Base-by-base conservation (phyloP, 2,888 invertebrate genomes). In the Cantharis nigra region DNA sequence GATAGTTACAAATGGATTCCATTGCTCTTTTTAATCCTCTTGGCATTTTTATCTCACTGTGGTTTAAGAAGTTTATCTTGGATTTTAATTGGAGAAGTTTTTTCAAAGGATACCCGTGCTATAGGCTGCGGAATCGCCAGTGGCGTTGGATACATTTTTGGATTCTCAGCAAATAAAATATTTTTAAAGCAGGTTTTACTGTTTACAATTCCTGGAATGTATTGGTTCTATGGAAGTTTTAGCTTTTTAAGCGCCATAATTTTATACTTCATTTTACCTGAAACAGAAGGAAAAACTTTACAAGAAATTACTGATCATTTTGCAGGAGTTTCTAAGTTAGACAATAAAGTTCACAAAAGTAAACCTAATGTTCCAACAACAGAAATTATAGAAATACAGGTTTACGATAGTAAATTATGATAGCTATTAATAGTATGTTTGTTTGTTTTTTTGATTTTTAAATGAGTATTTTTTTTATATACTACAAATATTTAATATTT, bases 1-100 rank as follows among this genome's bases (percentile, higher is more conserved):
- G 16, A 16, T n/a, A 72, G 9, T 23, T 79, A 82, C 63, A 81
- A 80, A 9, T 95, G 95, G 95, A 86, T 95, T 3, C 95, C 96
- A 0, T 90, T 92, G 20, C 90, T 91, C 0, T 89, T 94, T 0
- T 87, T 96, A 20, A 90, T 95, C 82, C 86, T 91, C 0, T 89
- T 93, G 3, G 94, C 95, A 0, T 92, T 95, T 81, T 88, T 94
- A 70, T 91, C 94, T 0, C 94, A 95, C 83, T 88, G 92, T 3
- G 92, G 93, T 0, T 93, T 95, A 69, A 89, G 94, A 71, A 88
- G 94, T 78, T 87, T 96, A 67, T 95, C 95, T 0, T 96, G 96
- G 95, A 92, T 96, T 79, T 89, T 96, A 10, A 93, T 94, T 63
- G 95, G 95, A 9, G 96, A 96, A 89, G 94, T 95, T 78, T 94